Conservation (phyloP, 2,888 invertebrate species). For the Spodoptera picta region DNA sequence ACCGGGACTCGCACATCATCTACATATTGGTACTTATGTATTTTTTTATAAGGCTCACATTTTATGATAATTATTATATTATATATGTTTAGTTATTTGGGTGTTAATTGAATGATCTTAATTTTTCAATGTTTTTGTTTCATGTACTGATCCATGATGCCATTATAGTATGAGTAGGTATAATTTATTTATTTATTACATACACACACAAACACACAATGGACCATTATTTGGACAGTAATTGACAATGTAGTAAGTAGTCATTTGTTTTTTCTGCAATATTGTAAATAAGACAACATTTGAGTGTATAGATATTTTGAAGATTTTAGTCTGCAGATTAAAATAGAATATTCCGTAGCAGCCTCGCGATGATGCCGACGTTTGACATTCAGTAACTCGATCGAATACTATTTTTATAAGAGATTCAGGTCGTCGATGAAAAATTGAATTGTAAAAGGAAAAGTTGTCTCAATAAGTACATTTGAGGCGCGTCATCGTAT, state of each 20-base stretch:
- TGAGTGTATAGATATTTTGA: constrained; percentile 45
- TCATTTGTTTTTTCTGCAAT: constrained; percentile 39
- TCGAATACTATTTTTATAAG: constrained; percentile 23
- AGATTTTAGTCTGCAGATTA: constrained; percentile 56
- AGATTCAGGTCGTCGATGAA: constrained; percentile 10
- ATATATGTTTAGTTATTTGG: constrained; percentile 49
- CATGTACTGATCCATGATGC: constrained; percentile 84
- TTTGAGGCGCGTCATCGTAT: constrained; percentile 36
- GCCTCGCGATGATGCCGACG: constrained; percentile 61
- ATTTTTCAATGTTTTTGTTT: constrained; percentile 79
- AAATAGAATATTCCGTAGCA: constrained; percentile 63
- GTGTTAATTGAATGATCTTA: constrained; percentile 59
- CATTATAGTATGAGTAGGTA: constrained; percentile 85
- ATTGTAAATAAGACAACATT: constrained; percentile 55
- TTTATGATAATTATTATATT: constrained; percentile 42
- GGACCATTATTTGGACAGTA: constrained; percentile 25
- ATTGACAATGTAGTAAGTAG: constrained; percentile 25
- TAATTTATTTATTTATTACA: constrained; percentile 60
- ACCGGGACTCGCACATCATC: constrained; percentile 37
- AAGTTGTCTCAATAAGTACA: constrained; percentile 31
- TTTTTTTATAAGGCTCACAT: constrained; percentile 33
- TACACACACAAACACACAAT: constrained; percentile 34
- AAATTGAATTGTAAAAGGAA: constrained; percentile 37
- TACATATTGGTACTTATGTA: constrained; percentile 43
- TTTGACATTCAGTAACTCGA: constrained; percentile 50